Base-by-base conservation (phyloP, 2,113 vertebrate species). In the Strix uralensis region DNA sequence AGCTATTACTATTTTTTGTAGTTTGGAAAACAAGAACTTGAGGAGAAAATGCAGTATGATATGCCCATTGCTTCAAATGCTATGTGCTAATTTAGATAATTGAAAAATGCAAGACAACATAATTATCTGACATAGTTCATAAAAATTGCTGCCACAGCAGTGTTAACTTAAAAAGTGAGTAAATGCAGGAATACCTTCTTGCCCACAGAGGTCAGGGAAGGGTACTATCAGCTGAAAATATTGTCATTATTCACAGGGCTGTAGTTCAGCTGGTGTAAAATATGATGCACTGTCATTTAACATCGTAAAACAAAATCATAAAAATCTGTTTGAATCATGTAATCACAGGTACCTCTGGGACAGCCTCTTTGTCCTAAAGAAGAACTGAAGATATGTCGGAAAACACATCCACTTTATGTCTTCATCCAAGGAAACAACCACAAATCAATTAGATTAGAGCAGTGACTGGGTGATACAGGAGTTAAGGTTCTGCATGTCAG, bases 401-500 rank as follows among this genome's bases (percentile, higher is more conserved):
- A 87, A 94, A 81, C 80, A 86, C 86, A 92, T 90, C 85, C 19
- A 75, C 88, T 90, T 94, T 81, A 85, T 88, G 40, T 94, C 93
- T 96, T 87, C 80, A 84, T 93, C 72, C 88, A 95, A 97, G 96
- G 88, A 85, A 96, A 96, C 69, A 92, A 63, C 66, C 91, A 97
- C 96, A 97, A 97, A 96, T 96, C 96, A 94, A 74, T 86, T 74
- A 44, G 97, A 95, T 96, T 91, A 92, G 90, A 86, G 94, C 58
- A 34, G 49, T 21, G 90, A 20, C 71, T 72, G 81, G 66, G 88
- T 52, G 86, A 88, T 84, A n/a, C 88, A 91, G 86, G 65, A 96
- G 92, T 59, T 94, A 34, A 87, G 83, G 82, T n/a, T 96, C 90
- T 81, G 73, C 46, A 14, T 70, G 80, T 95, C 96, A 96, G 93